A percentile compares a stretch with the other conserved stretches of the same genome.
These are phyloP conservation scores for Adela reaumurella DNA, from an alignment of 2,888 invertebrate genomes.

Conservation along the genomic window DNA sequence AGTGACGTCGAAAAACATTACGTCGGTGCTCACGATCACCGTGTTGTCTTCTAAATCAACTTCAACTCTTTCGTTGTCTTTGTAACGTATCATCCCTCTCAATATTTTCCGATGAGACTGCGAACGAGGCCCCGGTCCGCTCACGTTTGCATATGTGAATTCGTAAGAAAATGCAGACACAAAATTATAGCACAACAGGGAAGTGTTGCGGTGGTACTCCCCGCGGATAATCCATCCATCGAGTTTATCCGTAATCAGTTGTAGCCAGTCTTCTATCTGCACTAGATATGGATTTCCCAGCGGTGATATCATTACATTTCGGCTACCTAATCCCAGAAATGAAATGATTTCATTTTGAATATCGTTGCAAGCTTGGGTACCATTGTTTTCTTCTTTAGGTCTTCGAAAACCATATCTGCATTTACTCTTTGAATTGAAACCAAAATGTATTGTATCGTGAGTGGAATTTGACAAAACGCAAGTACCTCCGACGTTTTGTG, in stretches of 20 bases:
- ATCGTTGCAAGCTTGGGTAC: slow-evolving; percentile 22
- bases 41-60: slow-evolving; percentile 24
- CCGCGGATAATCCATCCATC: slow-evolving; percentile 17
- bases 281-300: slow-evolving; percentile 30
- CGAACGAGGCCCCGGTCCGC: slow-evolving; percentile 10
- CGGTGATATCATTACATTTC: slow-evolving; percentile 27
- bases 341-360: slow-evolving; percentile 25
- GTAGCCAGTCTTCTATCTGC: slow-evolving; percentile 27
- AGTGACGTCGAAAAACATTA: slow-evolving; percentile 33
- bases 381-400: slow-evolving; percentile 12
- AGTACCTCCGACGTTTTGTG: slow-evolving; percentile 34
- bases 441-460: slow-evolving; percentile 39
- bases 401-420: slow-evolving; percentile 25
- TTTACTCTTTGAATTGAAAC: slow-evolving; percentile 39
- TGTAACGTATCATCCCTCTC: not conserved
- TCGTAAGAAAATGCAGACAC: slow-evolving; percentile 25
- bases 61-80: slow-evolving; percentile 18
- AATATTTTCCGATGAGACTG: not conserved
- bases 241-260: slow-evolving; percentile 1
- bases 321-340: slow-evolving; percentile 20
- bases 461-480: slow-evolving; percentile 31
- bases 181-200: slow-evolving; percentile 31
- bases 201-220: slow-evolving; percentile 19
- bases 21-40: slow-evolving; percentile 24
- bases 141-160: slow-evolving; percentile 25